Evolutionary conservation across 2,888 invertebrate species (phyloP).

Genomic region (Taphrorychus bicolor): DNA sequence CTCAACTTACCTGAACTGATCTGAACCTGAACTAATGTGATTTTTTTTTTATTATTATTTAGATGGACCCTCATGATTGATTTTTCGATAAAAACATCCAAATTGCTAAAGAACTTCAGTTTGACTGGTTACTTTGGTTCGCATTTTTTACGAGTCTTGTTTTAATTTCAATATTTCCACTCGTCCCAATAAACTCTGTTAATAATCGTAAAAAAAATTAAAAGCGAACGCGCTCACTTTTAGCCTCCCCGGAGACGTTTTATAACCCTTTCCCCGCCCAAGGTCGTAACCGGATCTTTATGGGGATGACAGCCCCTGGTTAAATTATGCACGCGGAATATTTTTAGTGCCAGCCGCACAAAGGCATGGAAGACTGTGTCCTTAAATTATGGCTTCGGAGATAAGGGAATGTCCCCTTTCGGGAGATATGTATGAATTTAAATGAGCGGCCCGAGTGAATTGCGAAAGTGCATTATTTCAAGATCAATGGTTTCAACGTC

Average conservation of each 20-base stretch:
- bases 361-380: conserved; percentile 17
- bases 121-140: no score
- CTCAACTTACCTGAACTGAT: no score
- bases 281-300: conserved; percentile 34
- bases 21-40: no score
- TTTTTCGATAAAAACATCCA: no score
- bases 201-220: neutral
- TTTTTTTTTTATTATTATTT: no score
- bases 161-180: neutral
- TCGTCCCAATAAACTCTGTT: no score
- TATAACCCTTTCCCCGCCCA: conserved; percentile 27
- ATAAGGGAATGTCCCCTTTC: conserved; percentile 19
- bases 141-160: neutral
- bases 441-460: neutral
- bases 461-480: neutral
- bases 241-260: conserved; percentile 21
- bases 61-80: no score
- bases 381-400: conserved; percentile 23
- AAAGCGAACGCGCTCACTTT: neutral
- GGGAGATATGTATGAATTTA: conserved; percentile 1
- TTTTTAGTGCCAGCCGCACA: conserved; percentile 34
- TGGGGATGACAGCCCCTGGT: conserved; percentile 28
- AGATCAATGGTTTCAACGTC: neutral
- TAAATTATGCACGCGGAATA: conserved; percentile 34
- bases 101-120: no score